These are phyloP conservation scores for Actias luna DNA, from an alignment of 2,888 invertebrate genomes.

Conservation along the genomic window DNA sequence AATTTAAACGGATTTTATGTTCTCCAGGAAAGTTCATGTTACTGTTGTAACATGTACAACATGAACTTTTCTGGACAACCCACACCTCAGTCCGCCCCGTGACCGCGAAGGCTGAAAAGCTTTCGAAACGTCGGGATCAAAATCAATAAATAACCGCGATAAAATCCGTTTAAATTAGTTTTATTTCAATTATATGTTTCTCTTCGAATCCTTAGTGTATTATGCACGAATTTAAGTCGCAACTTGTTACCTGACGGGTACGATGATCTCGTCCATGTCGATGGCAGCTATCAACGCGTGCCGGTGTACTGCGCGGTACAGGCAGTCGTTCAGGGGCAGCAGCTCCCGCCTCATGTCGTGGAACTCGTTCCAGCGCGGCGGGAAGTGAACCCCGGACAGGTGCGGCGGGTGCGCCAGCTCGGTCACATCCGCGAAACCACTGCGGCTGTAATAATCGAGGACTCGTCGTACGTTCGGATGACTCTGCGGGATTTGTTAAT, in stretches of 20 bases:
- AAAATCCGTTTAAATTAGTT: too few relatives aligned
- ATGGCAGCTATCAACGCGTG: slow-evolving; percentile 22
- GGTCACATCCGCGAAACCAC: slow-evolving; percentile 22
- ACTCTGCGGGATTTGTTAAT: slow-evolving; percentile 11
- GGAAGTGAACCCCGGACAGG: slow-evolving; percentile 12
- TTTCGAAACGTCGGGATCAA: too few relatives aligned
- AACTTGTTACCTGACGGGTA: slow-evolving; percentile 14
- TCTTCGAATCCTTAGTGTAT: not conserved
- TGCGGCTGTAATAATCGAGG: slow-evolving; percentile 18
- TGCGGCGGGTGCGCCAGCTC: slow-evolving; percentile 23
- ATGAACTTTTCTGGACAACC: too few relatives aligned
- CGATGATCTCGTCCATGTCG: slow-evolving; percentile 25
- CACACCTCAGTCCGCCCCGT: too few relatives aligned
- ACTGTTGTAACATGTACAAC: too few relatives aligned
- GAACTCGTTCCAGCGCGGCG: not conserved
- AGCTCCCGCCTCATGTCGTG: slow-evolving; percentile 22
- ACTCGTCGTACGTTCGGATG: slow-evolving; percentile 22
- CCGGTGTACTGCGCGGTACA: slow-evolving; percentile 20
- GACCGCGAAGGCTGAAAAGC: too few relatives aligned
- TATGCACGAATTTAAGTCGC: not conserved
- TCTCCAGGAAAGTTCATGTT: too few relatives aligned
- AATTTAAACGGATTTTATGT: too few relatives aligned
- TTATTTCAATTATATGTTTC: too few relatives aligned
- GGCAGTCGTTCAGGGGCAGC: slow-evolving; percentile 24
- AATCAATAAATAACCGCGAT: too few relatives aligned